Base-by-base conservation (phyloP, 2,113 vertebrate genomes). In the Gnathonemus longibarbis region DNA sequence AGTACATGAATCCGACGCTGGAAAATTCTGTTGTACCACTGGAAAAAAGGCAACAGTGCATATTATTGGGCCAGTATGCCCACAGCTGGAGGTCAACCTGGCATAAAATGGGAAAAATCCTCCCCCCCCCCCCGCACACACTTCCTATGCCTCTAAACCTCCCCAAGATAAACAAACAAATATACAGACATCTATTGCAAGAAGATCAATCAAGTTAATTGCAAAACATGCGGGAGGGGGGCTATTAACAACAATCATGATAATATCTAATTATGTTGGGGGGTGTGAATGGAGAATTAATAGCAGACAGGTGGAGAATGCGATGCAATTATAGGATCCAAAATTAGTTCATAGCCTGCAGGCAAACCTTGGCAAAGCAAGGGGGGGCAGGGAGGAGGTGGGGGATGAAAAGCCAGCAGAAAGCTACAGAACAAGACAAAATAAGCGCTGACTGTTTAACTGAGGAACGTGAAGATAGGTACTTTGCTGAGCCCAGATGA, bases 271-370 rank as follows among this genome's bases (percentile, higher is more conserved):
- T 96, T 96, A 96, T 96, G 95, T 95, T 94, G 95, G 94, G 95
- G 91, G 94, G 96, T 95, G 97, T 96, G 95, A 94, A 95, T 96
- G 94, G 94, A 95, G 94, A 93, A 96, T 96, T 95, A 96, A 98
- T 97, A 97, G 97, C 97, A 98, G 97, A 98, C 97, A 98, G 98
- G 97, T 99, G 98, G 98, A 98, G 97, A 97, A 98, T 97, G 98
- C 95, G 95, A 96, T 91, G 96, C 97, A 99, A 98, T 99, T 98
- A 99, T 94, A 96, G 96, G 97, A 97, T 97, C 97, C 96, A 96
- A 98, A 99, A 99, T 99, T 97, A 99, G 97, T 96, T 98, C 97
- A 96, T 95, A 93, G 96, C 97, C 98, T 97, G 56, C 91, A 97
- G 98, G 98, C 97, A 96, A 96, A 97, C 89, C 95, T 88, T 89